A percentile compares a stretch with the other conserved stretches of the same genome.
These are phyloP conservation scores for Trissolcus basalis DNA, from an alignment of 1,140 invertebrate species.

Conservation along the genomic window DNA sequence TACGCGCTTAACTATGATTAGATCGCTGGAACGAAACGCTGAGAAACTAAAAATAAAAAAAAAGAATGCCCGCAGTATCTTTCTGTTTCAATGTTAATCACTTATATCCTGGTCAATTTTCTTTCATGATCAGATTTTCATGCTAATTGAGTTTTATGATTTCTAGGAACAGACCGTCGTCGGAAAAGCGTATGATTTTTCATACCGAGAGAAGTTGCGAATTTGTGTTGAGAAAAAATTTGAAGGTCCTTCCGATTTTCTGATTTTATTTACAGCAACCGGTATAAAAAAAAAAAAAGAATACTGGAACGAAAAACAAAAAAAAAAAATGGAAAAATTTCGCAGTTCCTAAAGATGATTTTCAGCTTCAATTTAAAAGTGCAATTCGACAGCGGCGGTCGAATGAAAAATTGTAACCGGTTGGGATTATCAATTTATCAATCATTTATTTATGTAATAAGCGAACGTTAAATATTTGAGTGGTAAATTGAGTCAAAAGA, in stretches of 20 bases:
- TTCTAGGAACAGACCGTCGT: conserved; percentile 9
- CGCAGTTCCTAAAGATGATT: no score
- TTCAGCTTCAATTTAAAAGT: not conserved
- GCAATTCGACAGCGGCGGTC: conserved; percentile 44
- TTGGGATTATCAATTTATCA: conserved; percentile 52
- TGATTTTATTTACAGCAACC: no score
- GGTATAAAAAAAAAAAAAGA: no score
- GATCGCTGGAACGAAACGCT: no score
- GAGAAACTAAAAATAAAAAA: no score
- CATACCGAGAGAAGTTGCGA: no score
- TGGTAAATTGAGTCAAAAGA: conserved; percentile 40
- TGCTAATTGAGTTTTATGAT: conserved; percentile 19
- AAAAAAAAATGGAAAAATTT: no score
- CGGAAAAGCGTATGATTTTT: conserved; percentile 4
- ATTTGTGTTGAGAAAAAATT: no score
- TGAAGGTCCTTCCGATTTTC: no score
- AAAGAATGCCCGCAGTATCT: not conserved
- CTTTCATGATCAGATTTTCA: conserved; percentile 3
- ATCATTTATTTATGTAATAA: conserved; percentile 55
- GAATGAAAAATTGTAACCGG: conserved; percentile 47
- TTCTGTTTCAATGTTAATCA: conserved; percentile 3
- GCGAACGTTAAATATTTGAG: conserved; percentile 34
- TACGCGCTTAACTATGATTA: no score
- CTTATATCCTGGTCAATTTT: conserved; percentile 6
- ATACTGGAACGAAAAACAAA: no score